A percentile compares a stretch with the other conserved stretches of the same genome.
Evolutionary conservation across 1,140 invertebrate genomes (phyloP).

Genomic region (Popillia japonica): DNA sequence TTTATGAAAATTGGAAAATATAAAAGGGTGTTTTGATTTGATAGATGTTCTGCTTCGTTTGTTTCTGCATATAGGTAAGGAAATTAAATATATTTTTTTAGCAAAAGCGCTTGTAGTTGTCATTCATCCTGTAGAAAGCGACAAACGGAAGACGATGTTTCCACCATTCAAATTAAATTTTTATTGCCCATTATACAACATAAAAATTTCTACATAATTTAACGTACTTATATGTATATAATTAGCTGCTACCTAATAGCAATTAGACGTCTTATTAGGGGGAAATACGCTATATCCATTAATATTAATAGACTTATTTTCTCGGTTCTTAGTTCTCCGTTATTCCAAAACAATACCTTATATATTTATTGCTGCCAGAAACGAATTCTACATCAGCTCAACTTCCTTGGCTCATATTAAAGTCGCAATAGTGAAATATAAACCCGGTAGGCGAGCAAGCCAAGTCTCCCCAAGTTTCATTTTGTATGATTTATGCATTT

Average conservation of each 20-base stretch:
- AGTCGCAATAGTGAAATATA: neutral
- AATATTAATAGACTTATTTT: conserved; percentile 19
- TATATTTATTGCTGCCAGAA: neutral
- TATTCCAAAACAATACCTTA: conserved; percentile 3
- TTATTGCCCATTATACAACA: neutral
- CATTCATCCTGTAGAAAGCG: no score
- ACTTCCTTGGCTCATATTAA: neutral
- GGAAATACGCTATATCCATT: conserved; percentile 5
- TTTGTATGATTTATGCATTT: conserved; percentile 23
- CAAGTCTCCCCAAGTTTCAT: conserved; percentile 18
- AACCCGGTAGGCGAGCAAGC: neutral
- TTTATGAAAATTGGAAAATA: conserved; percentile 33
- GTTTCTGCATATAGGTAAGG: no score
- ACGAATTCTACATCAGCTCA: neutral
- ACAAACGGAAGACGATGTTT: no score
- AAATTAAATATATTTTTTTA: neutral
- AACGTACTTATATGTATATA: neutral
- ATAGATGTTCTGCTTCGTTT: neutral
- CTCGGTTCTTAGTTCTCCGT: neutral
- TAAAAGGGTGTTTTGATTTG: conserved; percentile 7
- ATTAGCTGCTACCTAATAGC: neutral
- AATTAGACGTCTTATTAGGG: conserved; percentile 8
- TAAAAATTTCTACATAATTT: neutral
- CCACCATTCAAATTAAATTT: neutral
- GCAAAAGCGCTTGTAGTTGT: no score